These are phyloP conservation scores for Anguilla obscura DNA, from an alignment of 2,797 vertebrate species.

Conservation along the genomic window DNA sequence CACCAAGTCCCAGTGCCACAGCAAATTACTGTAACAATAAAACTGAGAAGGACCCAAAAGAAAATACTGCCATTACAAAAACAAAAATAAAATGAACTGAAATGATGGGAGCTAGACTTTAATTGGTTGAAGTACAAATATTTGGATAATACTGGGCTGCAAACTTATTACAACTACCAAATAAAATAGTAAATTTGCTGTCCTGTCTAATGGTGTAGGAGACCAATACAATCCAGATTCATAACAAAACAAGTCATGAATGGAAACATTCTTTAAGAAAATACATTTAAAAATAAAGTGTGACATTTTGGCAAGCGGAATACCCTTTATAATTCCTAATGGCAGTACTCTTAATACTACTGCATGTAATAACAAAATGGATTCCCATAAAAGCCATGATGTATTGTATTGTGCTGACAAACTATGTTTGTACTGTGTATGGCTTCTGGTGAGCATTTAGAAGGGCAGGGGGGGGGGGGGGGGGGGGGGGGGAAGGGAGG, in stretches of 20 bases:
- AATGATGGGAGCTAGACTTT: not conserved
- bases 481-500: not conserved
- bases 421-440: not conserved
- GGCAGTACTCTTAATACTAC: slow-evolving; percentile 18
- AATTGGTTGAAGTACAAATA: not conserved
- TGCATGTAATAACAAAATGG: not conserved
- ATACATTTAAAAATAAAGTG: not conserved
- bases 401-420: slow-evolving; percentile 8
- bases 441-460: not conserved
- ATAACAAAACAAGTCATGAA: not conserved
- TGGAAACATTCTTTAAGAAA: not conserved
- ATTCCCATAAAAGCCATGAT: not conserved
- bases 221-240: not conserved
- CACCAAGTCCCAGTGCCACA: not conserved
- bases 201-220: not conserved
- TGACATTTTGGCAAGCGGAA: not conserved
- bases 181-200: not conserved
- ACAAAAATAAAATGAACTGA: not conserved
- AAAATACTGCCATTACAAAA: not conserved
- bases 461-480: not conserved
- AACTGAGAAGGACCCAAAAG: not conserved
- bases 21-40: not conserved
- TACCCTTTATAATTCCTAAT: not conserved
- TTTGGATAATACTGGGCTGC: not conserved
- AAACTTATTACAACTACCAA: slow-evolving; percentile 3